phyloP scores from a whole-genome alignment of 2,888 invertebrate genomes.

The Hirtodrosophila trivittata region DNA sequence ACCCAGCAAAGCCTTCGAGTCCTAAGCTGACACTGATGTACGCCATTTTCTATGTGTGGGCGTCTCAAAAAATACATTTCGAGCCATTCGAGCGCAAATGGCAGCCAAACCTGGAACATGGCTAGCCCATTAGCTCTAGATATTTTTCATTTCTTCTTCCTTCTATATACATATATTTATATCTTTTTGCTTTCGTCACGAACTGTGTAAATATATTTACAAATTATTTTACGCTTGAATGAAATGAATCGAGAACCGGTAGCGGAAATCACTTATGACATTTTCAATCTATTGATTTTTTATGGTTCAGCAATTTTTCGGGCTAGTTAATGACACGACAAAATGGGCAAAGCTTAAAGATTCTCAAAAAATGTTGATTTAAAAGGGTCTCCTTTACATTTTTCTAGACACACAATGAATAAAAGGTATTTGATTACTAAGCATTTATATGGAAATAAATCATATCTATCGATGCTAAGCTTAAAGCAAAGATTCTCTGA shows the following conservation, averaged over 20 bases:
- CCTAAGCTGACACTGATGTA: constrained; percentile 78
- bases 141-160: constrained; percentile 23
- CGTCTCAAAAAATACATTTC: constrained; percentile 22
- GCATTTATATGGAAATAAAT: too few relatives aligned
- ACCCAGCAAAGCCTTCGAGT: constrained; percentile 37
- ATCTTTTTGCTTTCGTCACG: constrained; percentile 26
- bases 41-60: constrained; percentile 54
- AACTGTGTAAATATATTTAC: constrained; percentile 74
- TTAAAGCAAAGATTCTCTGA: too few relatives aligned
- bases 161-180: neutral
- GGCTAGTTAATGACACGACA: constrained; percentile 47
- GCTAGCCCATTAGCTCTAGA: constrained; percentile 52
- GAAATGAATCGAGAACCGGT: constrained; percentile 62
- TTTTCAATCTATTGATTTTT: constrained; percentile 74
- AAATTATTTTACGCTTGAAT: constrained; percentile 77
- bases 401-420: too few relatives aligned
- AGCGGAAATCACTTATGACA: constrained; percentile 78
- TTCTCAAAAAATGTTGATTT: constrained; percentile 4
- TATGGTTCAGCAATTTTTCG: constrained; percentile 63
- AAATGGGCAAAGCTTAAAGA: constrained; percentile 12
- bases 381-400: constrained; percentile 9
- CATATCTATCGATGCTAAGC: too few relatives aligned
- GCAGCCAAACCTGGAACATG: constrained; percentile 30
- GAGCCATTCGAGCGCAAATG: constrained; percentile 54
- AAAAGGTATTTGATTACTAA: neutral